A percentile compares a stretch with the other conserved stretches of the same genome.
These are phyloP conservation scores for Diplazon laetatorius DNA, from an alignment of 2,888 invertebrate genomes.

Conservation along the genomic window DNA sequence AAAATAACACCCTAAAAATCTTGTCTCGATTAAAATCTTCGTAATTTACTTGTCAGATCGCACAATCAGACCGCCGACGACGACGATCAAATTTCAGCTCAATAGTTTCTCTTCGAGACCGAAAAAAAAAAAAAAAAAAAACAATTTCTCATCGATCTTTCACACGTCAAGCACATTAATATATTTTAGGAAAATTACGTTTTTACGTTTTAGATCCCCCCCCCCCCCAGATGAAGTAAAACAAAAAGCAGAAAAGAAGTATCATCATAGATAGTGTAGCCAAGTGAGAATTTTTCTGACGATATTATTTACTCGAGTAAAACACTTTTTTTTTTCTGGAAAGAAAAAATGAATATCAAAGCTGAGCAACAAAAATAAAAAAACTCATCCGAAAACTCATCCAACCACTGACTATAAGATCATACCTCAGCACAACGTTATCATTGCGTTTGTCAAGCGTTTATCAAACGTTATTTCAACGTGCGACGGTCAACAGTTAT, in stretches of 20 bases:
- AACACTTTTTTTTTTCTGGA: neutral
- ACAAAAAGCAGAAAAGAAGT: too few species aligned
- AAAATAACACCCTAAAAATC: neutral
- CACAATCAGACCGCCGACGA: too few species aligned
- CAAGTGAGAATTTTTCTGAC: too few species aligned
- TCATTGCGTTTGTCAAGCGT: neutral
- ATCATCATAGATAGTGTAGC: too few species aligned
- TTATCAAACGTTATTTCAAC: neutral
- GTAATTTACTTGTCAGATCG: neutral
- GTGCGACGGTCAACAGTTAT: neutral
- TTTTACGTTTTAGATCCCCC: neutral
- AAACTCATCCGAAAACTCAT: too few species aligned
- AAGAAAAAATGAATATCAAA: too few species aligned
- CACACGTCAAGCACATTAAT: neutral
- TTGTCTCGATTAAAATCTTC: neutral
- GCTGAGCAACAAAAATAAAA: too few species aligned
- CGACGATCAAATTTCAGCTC: neutral
- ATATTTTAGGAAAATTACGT: neutral
- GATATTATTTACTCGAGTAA: neutral
- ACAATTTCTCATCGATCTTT: neutral
- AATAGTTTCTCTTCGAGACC: neutral
- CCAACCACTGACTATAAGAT: too few species aligned
- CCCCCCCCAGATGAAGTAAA: neutral
- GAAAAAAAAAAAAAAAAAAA: too few species aligned
- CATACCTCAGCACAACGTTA: too few species aligned